Evolutionary conservation across 2,797 vertebrate species (phyloP), one percentile per base, ranked within the genome.

Genomic region (Toxotes lorentzi): DNA sequence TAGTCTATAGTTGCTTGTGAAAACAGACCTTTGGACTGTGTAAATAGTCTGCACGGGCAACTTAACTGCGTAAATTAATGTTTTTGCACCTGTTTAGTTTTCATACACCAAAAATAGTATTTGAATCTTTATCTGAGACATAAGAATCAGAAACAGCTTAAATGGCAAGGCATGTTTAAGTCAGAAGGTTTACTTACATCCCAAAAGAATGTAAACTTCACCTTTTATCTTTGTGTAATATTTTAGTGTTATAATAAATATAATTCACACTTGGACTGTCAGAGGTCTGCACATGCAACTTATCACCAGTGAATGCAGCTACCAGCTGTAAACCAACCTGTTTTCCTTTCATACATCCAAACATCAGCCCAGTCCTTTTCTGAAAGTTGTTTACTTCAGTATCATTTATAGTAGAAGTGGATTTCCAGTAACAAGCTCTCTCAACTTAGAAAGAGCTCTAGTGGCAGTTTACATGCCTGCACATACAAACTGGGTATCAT

Each of bases 21-120:
- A 17, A 50, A 57, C 4, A 35, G 14, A 60, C 34, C 24, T 10
- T 19, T 51, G 4, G 19, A 60, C 32, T 2, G 2, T 19, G 2
- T 35, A 5, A 41, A 35, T 19, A 11, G 60, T 65, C 58, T 35
- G 38, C 1, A 54, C 13, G 23, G 17, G 34, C 16, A 40, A 12
- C 7, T n/a, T 6, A 56, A 11, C 19, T 7, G 7, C 9, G 19
- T 3, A 9, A 6, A 51, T 7, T 2, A 1, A 32, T n/a, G 0
- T 14, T 47, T 51, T 19, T 58, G 34, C 17, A 21, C 11, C 23
- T 53, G 17, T 41, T 51, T 58, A 45, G 16, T 30, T 45, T 64
- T 50, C 19, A 10, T 17, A 0, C 10, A 40, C 5, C 12, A 13
- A 19, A 24, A 7, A 24, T 60, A 7, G 21, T 38, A 17, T 4